Evolutionary conservation across 2,113 vertebrate genomes (phyloP).

Genomic region (Myanophis thanlyinensis): DNA sequence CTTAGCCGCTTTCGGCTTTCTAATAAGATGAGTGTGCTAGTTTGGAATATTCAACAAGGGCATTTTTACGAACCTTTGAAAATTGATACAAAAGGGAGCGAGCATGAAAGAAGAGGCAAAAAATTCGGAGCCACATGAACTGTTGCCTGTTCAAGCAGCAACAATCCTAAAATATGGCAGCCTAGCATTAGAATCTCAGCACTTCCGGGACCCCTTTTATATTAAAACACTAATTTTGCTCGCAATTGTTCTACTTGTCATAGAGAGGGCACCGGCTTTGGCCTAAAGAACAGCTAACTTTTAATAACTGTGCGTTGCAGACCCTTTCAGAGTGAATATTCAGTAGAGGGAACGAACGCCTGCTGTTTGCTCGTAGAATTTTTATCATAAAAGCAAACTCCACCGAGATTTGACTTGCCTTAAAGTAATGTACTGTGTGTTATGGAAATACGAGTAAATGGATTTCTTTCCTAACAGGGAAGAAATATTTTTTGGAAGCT

Average conservation of each 20-base stretch:
- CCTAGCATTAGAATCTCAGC: slow-evolving; percentile 22
- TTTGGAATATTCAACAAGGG: slow-evolving; percentile 26
- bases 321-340: not conserved
- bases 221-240: slow-evolving; percentile 40
- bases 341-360: not conserved
- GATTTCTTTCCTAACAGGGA: not conserved
- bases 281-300: slow-evolving; percentile 18
- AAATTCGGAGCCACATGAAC: slow-evolving; percentile 6
- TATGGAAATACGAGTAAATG: not conserved
- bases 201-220: slow-evolving; percentile 27
- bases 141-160: slow-evolving; percentile 18
- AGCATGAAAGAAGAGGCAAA: not conserved
- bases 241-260: slow-evolving; percentile 18
- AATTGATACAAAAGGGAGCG: slow-evolving; percentile 29
- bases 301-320: not conserved
- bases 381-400: slow-evolving; percentile 10
- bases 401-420: not conserved
- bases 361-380: not conserved
- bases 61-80: slow-evolving; percentile 38
- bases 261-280: slow-evolving; percentile 7
- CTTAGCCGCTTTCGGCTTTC: slow-evolving; percentile 31
- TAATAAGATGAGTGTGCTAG: slow-evolving; percentile 42
- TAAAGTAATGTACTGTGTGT: not conserved
- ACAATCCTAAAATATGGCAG: slow-evolving; percentile 43
- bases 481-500: not conserved